A percentile compares a stretch with the other conserved stretches of the same genome.
phyloP scores from a whole-genome alignment of 2,797 vertebrate genomes.

The Bovichtus diacanthus region DNA sequence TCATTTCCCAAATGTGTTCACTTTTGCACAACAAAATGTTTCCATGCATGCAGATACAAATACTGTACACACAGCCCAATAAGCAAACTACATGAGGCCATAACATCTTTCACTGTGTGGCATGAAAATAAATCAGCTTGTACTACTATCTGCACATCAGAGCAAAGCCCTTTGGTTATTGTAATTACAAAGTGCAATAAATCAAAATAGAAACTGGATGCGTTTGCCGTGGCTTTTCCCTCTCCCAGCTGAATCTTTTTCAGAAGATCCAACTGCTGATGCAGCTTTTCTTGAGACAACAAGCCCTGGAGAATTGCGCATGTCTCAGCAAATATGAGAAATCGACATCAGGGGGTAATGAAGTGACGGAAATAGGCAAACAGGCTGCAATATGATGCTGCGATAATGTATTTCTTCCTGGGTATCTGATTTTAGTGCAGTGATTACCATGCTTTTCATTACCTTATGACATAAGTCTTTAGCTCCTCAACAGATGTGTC shows the following conservation, averaged over 20 bases:
- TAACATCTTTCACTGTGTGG: constrained; percentile 47
- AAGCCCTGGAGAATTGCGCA: constrained; percentile 71
- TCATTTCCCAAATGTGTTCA: constrained; percentile 55
- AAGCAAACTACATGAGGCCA: constrained; percentile 58
- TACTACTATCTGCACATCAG: constrained; percentile 70
- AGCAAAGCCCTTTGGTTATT: constrained; percentile 71
- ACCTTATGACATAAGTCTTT: constrained; percentile 52
- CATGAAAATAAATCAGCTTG: constrained; percentile 72
- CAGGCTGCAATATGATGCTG: constrained; percentile 56
- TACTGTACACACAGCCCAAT: constrained; percentile 30
- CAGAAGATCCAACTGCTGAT: constrained; percentile 71
- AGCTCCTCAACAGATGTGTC: constrained; percentile 55
- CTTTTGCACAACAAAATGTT: constrained; percentile 57
- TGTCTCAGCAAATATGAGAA: constrained; percentile 80
- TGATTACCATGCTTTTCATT: constrained; percentile 72
- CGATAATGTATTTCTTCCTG: constrained; percentile 60
- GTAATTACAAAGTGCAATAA: constrained; percentile 80
- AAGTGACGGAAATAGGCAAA: constrained; percentile 73
- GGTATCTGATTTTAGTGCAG: constrained; percentile 59
- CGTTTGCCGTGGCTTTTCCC: constrained; percentile 62
- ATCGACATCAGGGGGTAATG: constrained; percentile 79
- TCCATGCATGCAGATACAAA: constrained; percentile 52
- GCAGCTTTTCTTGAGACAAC: constrained; percentile 75
- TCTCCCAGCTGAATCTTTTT: constrained; percentile 48
- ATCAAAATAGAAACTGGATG: constrained; percentile 72